Evolutionary conservation across 2,888 invertebrate genomes (phyloP).

Genomic region (Metopia argyrocephala): DNA sequence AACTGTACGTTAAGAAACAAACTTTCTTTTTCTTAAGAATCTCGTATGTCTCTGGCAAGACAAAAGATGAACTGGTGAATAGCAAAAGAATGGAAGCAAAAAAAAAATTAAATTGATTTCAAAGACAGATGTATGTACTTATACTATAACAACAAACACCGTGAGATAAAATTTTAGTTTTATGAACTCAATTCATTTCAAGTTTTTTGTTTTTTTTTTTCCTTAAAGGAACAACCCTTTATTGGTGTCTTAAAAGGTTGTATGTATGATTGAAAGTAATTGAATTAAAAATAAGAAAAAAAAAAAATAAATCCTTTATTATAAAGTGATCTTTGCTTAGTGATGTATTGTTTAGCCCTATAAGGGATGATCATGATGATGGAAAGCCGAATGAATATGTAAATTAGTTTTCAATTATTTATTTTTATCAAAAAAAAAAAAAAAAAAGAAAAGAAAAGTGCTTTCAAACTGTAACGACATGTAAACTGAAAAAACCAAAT

Average conservation of each 20-base stretch:
- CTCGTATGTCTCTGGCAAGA: background rate
- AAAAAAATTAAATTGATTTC: slow-evolving; percentile 44
- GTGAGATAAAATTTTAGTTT: too few relatives aligned
- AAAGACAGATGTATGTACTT: slow-evolving; percentile 50
- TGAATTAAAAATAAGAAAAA: background rate
- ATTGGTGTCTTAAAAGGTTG: background rate
- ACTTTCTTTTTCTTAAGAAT: background rate
- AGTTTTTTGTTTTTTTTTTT: slow-evolving; percentile 18
- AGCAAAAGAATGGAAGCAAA: background rate
- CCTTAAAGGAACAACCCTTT: slow-evolving; percentile 51
- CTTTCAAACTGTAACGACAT: slow-evolving; percentile 66
- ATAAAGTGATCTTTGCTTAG: background rate
- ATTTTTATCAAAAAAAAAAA: background rate
- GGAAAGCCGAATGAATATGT: slow-evolving; percentile 61
- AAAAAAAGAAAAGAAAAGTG: too few relatives aligned
- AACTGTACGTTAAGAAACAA: background rate
- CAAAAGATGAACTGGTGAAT: slow-evolving; percentile 16
- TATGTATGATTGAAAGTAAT: background rate
- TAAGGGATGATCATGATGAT: slow-evolving; percentile 48
- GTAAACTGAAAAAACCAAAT: slow-evolving; percentile 67
- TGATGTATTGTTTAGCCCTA: too few relatives aligned
- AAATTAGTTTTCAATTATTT: slow-evolving; percentile 63
- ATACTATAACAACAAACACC: too few relatives aligned
- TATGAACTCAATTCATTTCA: too few relatives aligned
- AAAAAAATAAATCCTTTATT: too few relatives aligned